phyloP scores from a whole-genome alignment of 2,888 invertebrate genomes.

The Liposcelis brunnea region DNA sequence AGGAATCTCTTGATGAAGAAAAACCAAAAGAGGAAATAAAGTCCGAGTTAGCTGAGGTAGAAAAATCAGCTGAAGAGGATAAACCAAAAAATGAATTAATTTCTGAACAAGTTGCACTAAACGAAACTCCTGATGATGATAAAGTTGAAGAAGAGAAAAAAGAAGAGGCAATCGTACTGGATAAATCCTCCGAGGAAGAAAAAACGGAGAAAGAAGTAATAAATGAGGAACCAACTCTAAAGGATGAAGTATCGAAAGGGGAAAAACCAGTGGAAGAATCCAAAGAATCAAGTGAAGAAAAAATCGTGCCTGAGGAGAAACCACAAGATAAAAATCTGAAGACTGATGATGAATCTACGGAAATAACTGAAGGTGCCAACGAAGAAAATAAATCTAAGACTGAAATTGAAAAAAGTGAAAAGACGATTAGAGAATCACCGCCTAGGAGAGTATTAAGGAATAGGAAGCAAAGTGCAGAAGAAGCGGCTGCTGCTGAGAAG shows the following conservation, averaged over 20 bases:
- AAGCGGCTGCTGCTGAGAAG: slow-evolving; percentile 9
- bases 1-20: slow-evolving; percentile 1
- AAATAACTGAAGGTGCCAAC: slow-evolving; percentile 17
- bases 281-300: slow-evolving; percentile 28
- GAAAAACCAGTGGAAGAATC: slow-evolving; percentile 22
- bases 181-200: neutral
- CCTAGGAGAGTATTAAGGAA: neutral
- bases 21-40: no score
- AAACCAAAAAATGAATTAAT: neutral
- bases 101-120: no score
- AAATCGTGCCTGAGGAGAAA: slow-evolving; percentile 32
- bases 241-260: slow-evolving; percentile 25
- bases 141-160: slow-evolving; percentile 15
- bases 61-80: neutral
- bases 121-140: slow-evolving; percentile 12
- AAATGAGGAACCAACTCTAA: neutral
- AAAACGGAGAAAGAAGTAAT: slow-evolving; percentile 11
- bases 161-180: no score
- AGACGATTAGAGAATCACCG: neutral
- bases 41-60: slow-evolving; percentile 7
- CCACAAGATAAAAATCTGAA: slow-evolving; percentile 32
- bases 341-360: slow-evolving; percentile 16
- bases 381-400: slow-evolving; percentile 15
- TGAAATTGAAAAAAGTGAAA: neutral
- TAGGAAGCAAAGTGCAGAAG: slow-evolving; percentile 9